These are phyloP conservation scores for Cheiracanthium punctorium DNA, from an alignment of 2,888 invertebrate species.

Conservation along the genomic window DNA sequence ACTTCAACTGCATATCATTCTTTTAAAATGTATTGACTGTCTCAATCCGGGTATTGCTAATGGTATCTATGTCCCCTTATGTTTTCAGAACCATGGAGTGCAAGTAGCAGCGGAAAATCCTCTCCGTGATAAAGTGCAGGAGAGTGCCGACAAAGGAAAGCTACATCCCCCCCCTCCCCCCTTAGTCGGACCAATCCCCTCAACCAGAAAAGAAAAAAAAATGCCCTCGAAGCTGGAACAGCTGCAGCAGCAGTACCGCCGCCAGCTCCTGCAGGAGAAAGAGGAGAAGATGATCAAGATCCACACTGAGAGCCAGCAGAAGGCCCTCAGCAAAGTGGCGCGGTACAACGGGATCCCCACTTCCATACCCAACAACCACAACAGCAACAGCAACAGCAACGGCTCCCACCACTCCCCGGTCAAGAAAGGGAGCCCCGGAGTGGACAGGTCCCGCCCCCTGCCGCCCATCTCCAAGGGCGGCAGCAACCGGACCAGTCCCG, in stretches of 20 bases:
- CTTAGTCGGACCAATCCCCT: too few relatives aligned
- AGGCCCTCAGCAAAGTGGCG: constrained; percentile 55
- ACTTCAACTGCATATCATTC: too few relatives aligned
- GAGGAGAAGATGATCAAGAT: constrained; percentile 67
- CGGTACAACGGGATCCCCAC: constrained; percentile 20
- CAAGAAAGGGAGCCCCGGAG: constrained; percentile 68
- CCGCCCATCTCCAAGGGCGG: constrained; percentile 58
- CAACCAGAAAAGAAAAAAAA: not conserved
- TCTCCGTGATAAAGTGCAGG: too few relatives aligned
- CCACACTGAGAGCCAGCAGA: constrained; percentile 66
- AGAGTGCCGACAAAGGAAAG: too few relatives aligned
- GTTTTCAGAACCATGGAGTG: too few relatives aligned
- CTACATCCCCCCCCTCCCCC: too few relatives aligned
- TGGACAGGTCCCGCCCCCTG: constrained; percentile 66
- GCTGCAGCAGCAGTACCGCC: constrained; percentile 62
- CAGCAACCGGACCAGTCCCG: constrained; percentile 37
- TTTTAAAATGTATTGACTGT: too few relatives aligned
- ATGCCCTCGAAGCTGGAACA: constrained; percentile 70
- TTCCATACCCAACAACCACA: not conserved
- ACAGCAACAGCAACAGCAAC: not conserved
- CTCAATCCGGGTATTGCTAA: too few relatives aligned
- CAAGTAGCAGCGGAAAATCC: too few relatives aligned
- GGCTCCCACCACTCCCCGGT: constrained; percentile 47
- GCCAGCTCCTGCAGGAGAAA: constrained; percentile 52
- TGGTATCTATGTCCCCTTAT: too few relatives aligned